A percentile compares a stretch with the other conserved stretches of the same genome.
Conservation (phyloP, 2,797 vertebrate species). For the Sebastes variabilis region DNA sequence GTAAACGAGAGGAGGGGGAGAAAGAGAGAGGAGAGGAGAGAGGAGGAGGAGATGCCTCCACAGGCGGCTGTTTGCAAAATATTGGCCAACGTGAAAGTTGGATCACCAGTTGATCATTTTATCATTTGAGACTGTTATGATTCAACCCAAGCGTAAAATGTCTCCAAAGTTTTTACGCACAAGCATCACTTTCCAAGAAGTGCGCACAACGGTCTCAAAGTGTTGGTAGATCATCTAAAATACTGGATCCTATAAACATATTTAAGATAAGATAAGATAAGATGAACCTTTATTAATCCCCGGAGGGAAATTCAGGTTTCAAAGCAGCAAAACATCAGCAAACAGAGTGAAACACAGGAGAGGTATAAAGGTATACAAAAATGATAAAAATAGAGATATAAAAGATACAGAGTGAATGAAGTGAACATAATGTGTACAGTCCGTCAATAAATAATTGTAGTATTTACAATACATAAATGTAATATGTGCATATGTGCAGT, state of each 20-base stretch:
- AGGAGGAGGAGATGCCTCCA: conserved; percentile 76
- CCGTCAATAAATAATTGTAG: too few relatives aligned
- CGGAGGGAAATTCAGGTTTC: too few relatives aligned
- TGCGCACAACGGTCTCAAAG: neutral
- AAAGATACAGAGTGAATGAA: too few relatives aligned
- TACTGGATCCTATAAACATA: neutral
- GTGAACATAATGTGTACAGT: too few relatives aligned
- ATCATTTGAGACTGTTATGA: conserved; percentile 13
- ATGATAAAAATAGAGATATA: too few relatives aligned
- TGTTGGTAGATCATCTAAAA: neutral
- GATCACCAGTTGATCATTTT: conserved; percentile 63
- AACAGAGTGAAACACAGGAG: too few relatives aligned
- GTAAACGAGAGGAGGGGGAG: conserved; percentile 63
- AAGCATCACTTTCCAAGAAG: neutral
- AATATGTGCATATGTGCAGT: too few relatives aligned
- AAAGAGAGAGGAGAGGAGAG: conserved; percentile 62
- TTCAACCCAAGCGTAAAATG: conserved; percentile 40
- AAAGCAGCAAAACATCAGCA: too few relatives aligned
- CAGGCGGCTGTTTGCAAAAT: conserved; percentile 81
- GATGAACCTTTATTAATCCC: too few relatives aligned
- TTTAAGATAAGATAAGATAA: neutral
- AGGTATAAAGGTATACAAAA: too few relatives aligned
- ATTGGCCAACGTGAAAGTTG: conserved; percentile 69
- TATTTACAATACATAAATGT: too few relatives aligned
- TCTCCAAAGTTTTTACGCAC: conserved; percentile 71